These are phyloP conservation scores for Ptychadena robeensis DNA, from an alignment of 2,797 vertebrate species.

Conservation along the genomic window DNA sequence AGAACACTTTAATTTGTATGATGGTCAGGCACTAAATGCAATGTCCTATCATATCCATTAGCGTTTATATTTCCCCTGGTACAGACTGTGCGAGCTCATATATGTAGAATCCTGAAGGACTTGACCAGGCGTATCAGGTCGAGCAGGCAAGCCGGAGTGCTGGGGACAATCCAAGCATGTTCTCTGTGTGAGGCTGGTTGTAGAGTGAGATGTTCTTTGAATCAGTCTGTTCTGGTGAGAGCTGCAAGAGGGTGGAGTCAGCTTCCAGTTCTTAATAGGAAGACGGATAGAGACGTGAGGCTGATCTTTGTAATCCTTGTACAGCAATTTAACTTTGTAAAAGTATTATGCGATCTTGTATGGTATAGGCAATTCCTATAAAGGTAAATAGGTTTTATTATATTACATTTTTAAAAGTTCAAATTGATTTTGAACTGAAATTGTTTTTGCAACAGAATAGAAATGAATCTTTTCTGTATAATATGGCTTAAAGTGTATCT, in stretches of 20 bases:
- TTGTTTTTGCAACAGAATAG: too few relatives aligned
- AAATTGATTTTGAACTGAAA: too few relatives aligned
- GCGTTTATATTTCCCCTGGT: conserved; percentile 20
- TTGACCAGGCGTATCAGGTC: conserved; percentile 48
- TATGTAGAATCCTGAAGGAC: conserved; percentile 39
- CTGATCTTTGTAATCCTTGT: conserved; percentile 38
- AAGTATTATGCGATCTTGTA: not conserved
- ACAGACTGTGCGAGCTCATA: not conserved
- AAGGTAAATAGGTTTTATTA: too few relatives aligned
- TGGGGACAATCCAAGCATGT: conserved; percentile 59
- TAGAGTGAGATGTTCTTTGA: conserved; percentile 62
- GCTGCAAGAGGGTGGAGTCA: conserved; percentile 78
- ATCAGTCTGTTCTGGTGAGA: conserved; percentile 66
- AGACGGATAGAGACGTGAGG: conserved; percentile 29
- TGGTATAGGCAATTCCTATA: not conserved
- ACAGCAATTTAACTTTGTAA: not conserved
- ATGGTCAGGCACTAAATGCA: not conserved
- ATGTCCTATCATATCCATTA: not conserved
- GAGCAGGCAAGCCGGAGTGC: conserved; percentile 43
- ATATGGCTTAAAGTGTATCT: too few relatives aligned
- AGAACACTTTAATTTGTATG: conserved; percentile 7
- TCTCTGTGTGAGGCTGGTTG: conserved; percentile 54
- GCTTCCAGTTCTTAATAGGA: conserved; percentile 64
- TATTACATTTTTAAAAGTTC: too few relatives aligned
- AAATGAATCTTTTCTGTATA: too few relatives aligned